Evolutionary conservation across 2,113 vertebrate species (phyloP).

Genomic region (Addax nasomaculatus): DNA sequence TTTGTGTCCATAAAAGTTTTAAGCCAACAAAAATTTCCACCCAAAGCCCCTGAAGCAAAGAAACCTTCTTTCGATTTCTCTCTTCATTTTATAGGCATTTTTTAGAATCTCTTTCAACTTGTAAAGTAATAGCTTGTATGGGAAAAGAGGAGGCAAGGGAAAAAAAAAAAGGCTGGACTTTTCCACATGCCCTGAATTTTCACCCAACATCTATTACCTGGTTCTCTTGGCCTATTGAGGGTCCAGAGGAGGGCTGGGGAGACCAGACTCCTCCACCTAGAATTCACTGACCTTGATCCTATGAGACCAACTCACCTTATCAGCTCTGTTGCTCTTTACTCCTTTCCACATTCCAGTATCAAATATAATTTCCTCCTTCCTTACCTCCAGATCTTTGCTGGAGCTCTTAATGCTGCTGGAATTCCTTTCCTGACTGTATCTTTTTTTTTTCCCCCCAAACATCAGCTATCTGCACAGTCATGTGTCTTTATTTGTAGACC

Average conservation of each 20-base stretch:
- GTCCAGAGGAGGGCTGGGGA: neutral
- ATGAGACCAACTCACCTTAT: neutral
- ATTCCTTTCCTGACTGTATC: rapidly evolving
- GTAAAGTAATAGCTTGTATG: neutral
- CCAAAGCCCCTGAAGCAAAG: neutral
- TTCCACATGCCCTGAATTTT: neutral
- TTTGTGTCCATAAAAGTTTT: neutral
- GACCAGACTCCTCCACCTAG: neutral
- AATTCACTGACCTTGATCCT: neutral
- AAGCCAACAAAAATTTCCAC: neutral
- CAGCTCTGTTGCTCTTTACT: neutral
- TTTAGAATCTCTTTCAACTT: neutral
- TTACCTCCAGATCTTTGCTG: neutral
- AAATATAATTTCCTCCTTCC: neutral
- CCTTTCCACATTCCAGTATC: neutral
- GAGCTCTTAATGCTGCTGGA: neutral
- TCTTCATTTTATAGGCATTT: neutral
- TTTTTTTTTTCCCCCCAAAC: too few relatives aligned
- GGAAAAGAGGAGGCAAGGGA: neutral
- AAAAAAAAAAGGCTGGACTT: neutral
- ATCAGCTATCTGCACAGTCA: rapidly evolving
- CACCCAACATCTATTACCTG: rapidly evolving
- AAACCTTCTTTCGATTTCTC: neutral
- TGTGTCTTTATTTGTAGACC: neutral
- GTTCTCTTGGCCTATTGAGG: neutral